Conservation (phyloP, 2,888 invertebrate genomes). For the Catocala nupta region DNA sequence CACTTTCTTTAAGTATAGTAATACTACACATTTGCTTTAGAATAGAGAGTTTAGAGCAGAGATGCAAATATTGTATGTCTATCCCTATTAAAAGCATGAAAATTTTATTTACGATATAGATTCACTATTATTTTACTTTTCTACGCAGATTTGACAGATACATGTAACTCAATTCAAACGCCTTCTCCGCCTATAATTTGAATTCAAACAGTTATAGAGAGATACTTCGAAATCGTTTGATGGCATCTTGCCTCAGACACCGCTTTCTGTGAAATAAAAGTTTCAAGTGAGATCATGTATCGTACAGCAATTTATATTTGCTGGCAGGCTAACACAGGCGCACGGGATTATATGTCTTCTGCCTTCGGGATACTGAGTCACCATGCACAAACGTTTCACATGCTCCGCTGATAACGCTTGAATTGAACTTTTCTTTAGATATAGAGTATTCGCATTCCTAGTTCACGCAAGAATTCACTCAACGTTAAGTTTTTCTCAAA, state of each 20-base stretch:
- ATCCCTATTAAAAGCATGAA: too few relatives aligned
- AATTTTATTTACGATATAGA: neutral
- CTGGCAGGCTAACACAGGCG: slow-evolving; percentile 26
- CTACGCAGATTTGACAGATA: neutral
- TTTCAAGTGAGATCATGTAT: slow-evolving; percentile 69
- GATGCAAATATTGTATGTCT: too few relatives aligned
- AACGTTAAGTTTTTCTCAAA: slow-evolving; percentile 68
- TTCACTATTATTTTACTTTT: neutral
- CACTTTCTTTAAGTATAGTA: too few relatives aligned
- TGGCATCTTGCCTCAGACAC: slow-evolving; percentile 51
- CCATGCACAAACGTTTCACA: slow-evolving; percentile 29
- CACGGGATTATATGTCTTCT: slow-evolving; percentile 54
- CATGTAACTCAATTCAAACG: slow-evolving; percentile 2
- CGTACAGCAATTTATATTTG: slow-evolving; percentile 49
- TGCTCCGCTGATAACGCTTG: slow-evolving; percentile 31
- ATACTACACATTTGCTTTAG: too few relatives aligned
- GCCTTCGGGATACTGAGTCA: slow-evolving; percentile 47
- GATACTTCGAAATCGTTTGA: slow-evolving; percentile 57
- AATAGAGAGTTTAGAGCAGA: too few relatives aligned
- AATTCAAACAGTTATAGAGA: slow-evolving; percentile 51
- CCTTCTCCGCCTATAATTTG: slow-evolving; percentile 29
- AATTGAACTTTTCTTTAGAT: slow-evolving; percentile 64
- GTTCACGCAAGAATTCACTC: slow-evolving; percentile 71
- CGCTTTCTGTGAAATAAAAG: slow-evolving; percentile 68
- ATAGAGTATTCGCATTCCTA: slow-evolving; percentile 63